Evolutionary conservation across 2,888 invertebrate species (phyloP).

Genomic region (Tetragnatha montana): DNA sequence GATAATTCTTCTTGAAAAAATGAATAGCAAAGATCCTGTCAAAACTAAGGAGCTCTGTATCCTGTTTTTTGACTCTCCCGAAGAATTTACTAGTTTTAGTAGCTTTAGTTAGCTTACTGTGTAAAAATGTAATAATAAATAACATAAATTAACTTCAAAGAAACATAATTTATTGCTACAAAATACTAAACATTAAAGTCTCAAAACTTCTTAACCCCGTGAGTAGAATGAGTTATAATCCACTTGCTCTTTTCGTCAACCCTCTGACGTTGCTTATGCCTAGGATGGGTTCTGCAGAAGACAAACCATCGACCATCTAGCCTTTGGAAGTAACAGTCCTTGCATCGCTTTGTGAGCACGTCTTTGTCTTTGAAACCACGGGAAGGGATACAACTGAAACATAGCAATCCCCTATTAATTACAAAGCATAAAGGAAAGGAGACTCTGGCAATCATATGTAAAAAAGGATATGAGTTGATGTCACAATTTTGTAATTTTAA

Average conservation of each 20-base stretch:
- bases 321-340: constrained; percentile 85
- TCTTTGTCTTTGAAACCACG: constrained; percentile 86
- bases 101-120: not conserved
- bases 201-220: constrained; percentile 77
- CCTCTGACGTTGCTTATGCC: constrained; percentile 89
- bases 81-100: no score
- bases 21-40: no score
- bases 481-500: no score
- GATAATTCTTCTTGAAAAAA: no score
- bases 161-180: not conserved
- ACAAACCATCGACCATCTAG: constrained; percentile 83
- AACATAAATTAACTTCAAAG: not conserved
- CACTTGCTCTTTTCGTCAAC: constrained; percentile 83
- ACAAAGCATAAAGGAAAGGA: no score
- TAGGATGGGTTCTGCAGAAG: constrained; percentile 84
- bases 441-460: no score
- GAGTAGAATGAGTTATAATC: constrained; percentile 86
- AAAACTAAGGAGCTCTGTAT: no score
- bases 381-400: constrained; percentile 74
- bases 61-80: no score
- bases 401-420: no score
- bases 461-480: no score
- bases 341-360: constrained; percentile 83
- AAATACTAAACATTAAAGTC: not conserved
- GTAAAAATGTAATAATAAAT: not conserved